phyloP scores from a whole-genome alignment of 1,140 invertebrate genomes.

The Venustaconcha ellipsiformis region DNA sequence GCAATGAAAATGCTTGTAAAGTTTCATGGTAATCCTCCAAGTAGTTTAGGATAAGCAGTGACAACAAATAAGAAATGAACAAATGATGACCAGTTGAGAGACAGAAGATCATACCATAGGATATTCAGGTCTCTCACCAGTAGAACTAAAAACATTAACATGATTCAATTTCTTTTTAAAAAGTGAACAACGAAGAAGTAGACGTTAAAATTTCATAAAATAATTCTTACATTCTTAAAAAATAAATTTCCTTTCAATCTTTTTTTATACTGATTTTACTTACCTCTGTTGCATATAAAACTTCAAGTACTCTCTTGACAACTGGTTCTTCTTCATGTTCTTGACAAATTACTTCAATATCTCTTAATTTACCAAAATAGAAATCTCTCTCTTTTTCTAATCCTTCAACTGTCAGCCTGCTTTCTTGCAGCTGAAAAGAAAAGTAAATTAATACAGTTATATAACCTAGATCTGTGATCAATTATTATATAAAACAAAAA shows the following conservation, averaged over 20 bases:
- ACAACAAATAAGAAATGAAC: too few relatives aligned
- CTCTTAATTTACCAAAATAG: conserved; percentile 97
- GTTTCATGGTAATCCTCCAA: too few relatives aligned
- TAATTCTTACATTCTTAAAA: conserved; percentile 12
- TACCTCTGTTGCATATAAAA: conserved; percentile 99
- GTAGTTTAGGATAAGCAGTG: too few relatives aligned
- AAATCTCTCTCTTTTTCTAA: conserved; percentile 98
- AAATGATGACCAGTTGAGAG: not conserved
- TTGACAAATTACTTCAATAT: conserved; percentile 99
- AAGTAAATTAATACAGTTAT: not conserved
- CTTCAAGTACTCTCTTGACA: conserved; percentile 92
- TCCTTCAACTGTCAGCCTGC: conserved; percentile 91
- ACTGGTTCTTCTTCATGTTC: conserved; percentile 83
- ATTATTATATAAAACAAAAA: too few relatives aligned
- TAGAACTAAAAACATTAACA: conserved; percentile 1
- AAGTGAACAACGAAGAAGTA: conserved; percentile 12
- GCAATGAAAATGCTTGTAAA: too few relatives aligned
- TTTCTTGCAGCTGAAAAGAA: conserved; percentile 80
- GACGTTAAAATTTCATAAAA: conserved; percentile 6
- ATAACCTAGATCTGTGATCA: too few relatives aligned
- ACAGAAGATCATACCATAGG: not conserved
- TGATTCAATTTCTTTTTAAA: conserved; percentile 15
- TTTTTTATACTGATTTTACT: conserved; percentile 46
- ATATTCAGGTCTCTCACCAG: not conserved
- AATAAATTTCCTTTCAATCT: not conserved